A percentile compares a stretch with the other conserved stretches of the same genome.
These are phyloP conservation scores for Abrostola triplasia DNA, from an alignment of 2,888 invertebrate species.

Conservation along the genomic window DNA sequence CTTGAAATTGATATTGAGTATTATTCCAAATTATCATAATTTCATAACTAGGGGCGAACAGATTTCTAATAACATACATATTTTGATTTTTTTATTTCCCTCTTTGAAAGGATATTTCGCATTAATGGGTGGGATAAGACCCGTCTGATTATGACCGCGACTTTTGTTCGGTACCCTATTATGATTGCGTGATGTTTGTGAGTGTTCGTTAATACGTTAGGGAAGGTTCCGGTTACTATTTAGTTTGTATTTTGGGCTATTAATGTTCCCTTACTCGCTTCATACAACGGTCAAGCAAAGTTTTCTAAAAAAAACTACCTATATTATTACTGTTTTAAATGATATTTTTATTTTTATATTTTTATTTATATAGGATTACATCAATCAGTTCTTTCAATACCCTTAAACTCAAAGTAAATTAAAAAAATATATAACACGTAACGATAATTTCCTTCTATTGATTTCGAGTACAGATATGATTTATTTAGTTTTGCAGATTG, in stretches of 20 bases:
- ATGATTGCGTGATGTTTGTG: constrained; percentile 44
- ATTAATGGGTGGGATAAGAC: constrained; percentile 66
- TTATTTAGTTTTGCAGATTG: too few species aligned
- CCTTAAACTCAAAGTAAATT: too few species aligned
- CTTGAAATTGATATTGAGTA: background rate
- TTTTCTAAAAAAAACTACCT: too few species aligned
- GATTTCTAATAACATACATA: constrained; percentile 84
- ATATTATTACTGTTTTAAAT: too few species aligned
- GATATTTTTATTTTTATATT: too few species aligned
- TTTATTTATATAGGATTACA: too few species aligned
- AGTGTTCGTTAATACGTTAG: constrained; percentile 51
- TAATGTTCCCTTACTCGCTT: constrained; percentile 1
- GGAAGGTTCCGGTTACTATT: constrained; percentile 53
- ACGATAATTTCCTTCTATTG: too few species aligned
- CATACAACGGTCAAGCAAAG: background rate
- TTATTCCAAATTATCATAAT: constrained; percentile 77
- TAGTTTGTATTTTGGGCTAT: constrained; percentile 26
- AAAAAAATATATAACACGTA: too few species aligned
- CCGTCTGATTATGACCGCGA: constrained; percentile 55
- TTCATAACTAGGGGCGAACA: constrained; percentile 82
- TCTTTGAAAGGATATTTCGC: constrained; percentile 72
- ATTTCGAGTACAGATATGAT: too few species aligned
- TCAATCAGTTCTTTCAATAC: too few species aligned
- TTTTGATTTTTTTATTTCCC: constrained; percentile 78
- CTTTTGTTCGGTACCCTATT: constrained; percentile 42